Evolutionary conservation across 1,140 invertebrate species (phyloP).

Genomic region (Drosophila ohnishii): DNA sequence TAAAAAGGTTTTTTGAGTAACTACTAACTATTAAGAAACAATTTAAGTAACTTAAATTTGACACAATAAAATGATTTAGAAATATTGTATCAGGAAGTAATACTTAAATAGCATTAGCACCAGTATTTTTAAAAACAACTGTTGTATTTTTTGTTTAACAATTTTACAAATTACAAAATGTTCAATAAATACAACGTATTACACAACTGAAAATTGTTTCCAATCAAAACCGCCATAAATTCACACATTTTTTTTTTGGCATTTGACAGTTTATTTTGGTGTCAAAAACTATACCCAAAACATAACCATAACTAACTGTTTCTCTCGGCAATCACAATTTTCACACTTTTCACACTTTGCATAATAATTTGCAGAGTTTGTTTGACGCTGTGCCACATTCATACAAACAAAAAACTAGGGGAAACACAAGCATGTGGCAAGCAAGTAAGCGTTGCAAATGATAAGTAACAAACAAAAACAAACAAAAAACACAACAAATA

Average conservation of each 20-base stretch:
- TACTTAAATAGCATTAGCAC: too few relatives aligned
- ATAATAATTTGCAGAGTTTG: constrained; percentile 48
- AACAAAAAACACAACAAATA: constrained; percentile 7
- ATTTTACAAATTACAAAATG: not conserved
- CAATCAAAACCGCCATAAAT: constrained; percentile 2
- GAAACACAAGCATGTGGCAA: constrained; percentile 31
- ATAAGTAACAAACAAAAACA: constrained; percentile 35
- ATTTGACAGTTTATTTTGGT: constrained; percentile 6
- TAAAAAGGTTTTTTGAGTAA: too few relatives aligned
- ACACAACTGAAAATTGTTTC: not conserved
- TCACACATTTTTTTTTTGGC: not conserved
- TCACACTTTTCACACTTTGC: constrained; percentile 53
- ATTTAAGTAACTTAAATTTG: too few relatives aligned
- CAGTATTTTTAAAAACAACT: too few relatives aligned
- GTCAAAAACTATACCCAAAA: constrained; percentile 4
- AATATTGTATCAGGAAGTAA: too few relatives aligned
- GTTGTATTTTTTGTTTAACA: not conserved
- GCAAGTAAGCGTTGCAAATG: constrained; percentile 48
- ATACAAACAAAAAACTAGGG: not conserved
- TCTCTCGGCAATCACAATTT: constrained; percentile 30
- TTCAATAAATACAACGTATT: not conserved
- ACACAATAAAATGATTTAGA: too few relatives aligned
- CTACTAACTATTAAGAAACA: too few relatives aligned
- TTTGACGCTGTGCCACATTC: constrained; percentile 29
- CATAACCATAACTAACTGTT: not conserved